Conservation (phyloP, 2,888 invertebrate genomes). For the Eupeodes luniger region DNA sequence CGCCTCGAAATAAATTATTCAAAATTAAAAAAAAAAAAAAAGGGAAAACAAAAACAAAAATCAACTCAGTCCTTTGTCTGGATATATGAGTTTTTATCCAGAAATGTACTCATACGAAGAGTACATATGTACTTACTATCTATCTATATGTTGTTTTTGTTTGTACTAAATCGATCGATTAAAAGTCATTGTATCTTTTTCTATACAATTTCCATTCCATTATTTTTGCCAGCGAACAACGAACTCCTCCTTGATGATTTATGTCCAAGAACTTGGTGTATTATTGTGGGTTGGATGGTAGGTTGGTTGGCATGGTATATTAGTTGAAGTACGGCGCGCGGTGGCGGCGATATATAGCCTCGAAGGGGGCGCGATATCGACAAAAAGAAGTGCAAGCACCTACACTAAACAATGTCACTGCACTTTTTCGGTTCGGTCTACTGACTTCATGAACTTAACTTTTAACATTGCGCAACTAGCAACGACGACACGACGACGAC, state of each 20-base stretch:
- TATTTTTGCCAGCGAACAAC: conserved; percentile 8
- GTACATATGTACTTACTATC: background rate
- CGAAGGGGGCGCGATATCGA: background rate
- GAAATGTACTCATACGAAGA: background rate
- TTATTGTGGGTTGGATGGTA: background rate
- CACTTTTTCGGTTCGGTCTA: conserved; percentile 64
- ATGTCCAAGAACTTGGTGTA: conserved; percentile 57
- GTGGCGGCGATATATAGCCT: too few relatives aligned
- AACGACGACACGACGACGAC: background rate
- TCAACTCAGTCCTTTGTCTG: background rate
- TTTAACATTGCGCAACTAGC: conserved; percentile 48
- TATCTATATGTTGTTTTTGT: background rate
- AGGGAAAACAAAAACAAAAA: background rate
- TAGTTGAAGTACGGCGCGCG: background rate
- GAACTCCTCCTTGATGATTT: conserved; percentile 45
- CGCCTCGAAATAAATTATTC: conserved; percentile 62
- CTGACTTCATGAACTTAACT: conserved; percentile 51
- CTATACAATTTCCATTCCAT: background rate
- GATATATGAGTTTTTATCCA: background rate
- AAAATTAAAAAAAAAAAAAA: conserved; percentile 27
- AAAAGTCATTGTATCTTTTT: conserved; percentile 51
- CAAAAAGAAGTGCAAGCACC: conserved; percentile 11
- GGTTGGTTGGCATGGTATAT: too few relatives aligned
- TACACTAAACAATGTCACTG: conserved; percentile 56
- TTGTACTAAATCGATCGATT: conserved; percentile 56